phyloP scores from a whole-genome alignment of 2,113 vertebrate genomes.

The Sakesphorus luctuosus region DNA sequence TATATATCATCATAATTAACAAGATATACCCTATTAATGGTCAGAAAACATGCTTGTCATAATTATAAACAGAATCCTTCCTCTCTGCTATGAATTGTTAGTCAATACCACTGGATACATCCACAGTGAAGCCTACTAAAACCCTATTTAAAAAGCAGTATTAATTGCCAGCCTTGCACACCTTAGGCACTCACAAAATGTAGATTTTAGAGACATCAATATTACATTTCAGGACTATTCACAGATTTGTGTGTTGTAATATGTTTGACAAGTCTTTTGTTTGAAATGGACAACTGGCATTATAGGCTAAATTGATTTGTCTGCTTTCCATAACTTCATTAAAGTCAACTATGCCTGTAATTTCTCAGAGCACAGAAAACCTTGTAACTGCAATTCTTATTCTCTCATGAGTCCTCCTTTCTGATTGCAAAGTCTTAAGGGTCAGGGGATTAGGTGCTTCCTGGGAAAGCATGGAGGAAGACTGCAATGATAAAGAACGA shows the following conservation, averaged over 20 bases:
- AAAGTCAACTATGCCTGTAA: not conserved
- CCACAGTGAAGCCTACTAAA: not conserved
- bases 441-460: not conserved
- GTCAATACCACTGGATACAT: not conserved
- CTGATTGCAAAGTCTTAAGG: not conserved
- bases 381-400: not conserved
- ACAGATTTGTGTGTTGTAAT: not conserved
- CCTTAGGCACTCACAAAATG: not conserved
- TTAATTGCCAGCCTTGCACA: not conserved
- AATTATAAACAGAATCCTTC: constrained; percentile 15
- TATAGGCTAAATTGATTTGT: not conserved
- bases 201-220: not conserved
- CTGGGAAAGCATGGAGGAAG: not conserved
- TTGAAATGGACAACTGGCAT: not conserved
- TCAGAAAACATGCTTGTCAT: constrained; percentile 26
- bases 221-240: not conserved
- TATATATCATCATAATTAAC: constrained; percentile 44
- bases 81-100: not conserved
- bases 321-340: not conserved
- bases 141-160: not conserved
- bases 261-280: not conserved
- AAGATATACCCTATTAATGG: constrained; percentile 6
- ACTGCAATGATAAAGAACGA: not conserved
- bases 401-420: not conserved
- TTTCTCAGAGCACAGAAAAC: not conserved